phyloP scores from a whole-genome alignment of 2,888 invertebrate species.

The Hemaris fuciformis region DNA sequence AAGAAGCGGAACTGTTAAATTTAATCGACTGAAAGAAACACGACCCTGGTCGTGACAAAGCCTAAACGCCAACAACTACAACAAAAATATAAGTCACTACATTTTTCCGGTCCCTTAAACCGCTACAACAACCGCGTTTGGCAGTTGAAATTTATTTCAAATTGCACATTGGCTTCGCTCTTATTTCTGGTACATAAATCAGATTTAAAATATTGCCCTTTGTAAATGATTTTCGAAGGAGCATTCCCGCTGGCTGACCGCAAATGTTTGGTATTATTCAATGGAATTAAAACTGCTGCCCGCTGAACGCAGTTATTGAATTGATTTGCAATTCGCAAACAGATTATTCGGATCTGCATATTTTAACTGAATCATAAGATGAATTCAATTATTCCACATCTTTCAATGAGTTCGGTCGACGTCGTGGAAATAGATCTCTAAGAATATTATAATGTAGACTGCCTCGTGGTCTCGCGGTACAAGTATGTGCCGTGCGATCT shows the following conservation, averaged over 20 bases:
- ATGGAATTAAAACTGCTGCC: background rate
- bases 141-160: slow-evolving; percentile 1
- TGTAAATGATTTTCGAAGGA: slow-evolving; percentile 9
- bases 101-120: background rate
- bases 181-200: slow-evolving; percentile 9
- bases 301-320: background rate
- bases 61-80: too few relatives aligned
- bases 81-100: background rate
- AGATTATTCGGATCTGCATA: background rate
- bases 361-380: background rate
- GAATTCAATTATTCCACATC: background rate
- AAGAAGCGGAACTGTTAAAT: too few relatives aligned
- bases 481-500: too few relatives aligned
- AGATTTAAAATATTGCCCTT: slow-evolving; percentile 11
- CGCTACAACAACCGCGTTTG: background rate
- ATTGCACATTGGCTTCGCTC: background rate
- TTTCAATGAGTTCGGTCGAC: background rate
- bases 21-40: too few relatives aligned
- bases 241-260: background rate
- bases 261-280: slow-evolving; percentile 6
- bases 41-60: too few relatives aligned
- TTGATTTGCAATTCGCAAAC: background rate
- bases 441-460: too few relatives aligned
- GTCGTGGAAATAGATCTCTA: background rate
- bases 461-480: too few relatives aligned